These are phyloP conservation scores for Pluvialis apricaria DNA, from an alignment of 2,113 vertebrate genomes.

Conservation along the genomic window DNA sequence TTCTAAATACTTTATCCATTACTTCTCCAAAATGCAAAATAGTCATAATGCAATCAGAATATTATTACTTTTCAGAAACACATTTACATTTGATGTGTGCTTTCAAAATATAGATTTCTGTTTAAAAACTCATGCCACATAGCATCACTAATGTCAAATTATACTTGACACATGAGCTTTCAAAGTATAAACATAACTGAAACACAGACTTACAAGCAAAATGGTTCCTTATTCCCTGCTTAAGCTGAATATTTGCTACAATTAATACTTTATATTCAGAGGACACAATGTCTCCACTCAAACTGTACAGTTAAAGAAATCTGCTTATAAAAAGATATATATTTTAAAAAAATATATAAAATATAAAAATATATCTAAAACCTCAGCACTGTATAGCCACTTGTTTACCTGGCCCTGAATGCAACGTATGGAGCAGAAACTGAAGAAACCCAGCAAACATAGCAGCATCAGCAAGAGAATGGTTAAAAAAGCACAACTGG, in stretches of 20 bases:
- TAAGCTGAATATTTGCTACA: neutral
- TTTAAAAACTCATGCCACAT: neutral
- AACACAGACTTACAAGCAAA: conserved; percentile 39
- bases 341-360: neutral
- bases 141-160: neutral
- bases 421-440: conserved; percentile 70
- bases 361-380: neutral
- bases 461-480: conserved; percentile 62
- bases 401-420: conserved; percentile 78
- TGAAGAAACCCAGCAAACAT: conserved; percentile 78
- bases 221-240: conserved; percentile 10
- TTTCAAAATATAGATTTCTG: conserved; percentile 8
- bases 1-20: neutral
- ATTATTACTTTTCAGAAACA: neutral
- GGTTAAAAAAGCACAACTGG: conserved; percentile 61
- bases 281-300: neutral
- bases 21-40: neutral
- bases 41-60: neutral
- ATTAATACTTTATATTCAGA: neutral
- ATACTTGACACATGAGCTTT: neutral
- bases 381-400: neutral
- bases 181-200: conserved; percentile 13
- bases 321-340: neutral
- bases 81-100: neutral
- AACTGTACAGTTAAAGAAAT: neutral